These are phyloP conservation scores for Neodiprion fabricii DNA, from an alignment of 1,140 invertebrate genomes.

Conservation along the genomic window DNA sequence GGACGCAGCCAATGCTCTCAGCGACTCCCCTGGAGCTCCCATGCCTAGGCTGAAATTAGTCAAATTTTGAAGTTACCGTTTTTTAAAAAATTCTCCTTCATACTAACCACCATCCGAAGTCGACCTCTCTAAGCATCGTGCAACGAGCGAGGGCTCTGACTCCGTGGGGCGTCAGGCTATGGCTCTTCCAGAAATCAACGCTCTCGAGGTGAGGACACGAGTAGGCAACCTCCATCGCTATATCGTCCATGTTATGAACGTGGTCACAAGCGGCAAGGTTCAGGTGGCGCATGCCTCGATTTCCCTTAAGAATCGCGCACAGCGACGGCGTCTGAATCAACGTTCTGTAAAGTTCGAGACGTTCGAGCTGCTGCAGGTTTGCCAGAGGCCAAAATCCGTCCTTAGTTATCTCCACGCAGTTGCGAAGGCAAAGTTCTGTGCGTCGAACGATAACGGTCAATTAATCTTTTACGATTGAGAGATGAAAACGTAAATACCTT, in stretches of 20 bases:
- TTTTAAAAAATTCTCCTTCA: neutral
- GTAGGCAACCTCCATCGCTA: slow-evolving; percentile 69
- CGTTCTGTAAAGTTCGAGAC: slow-evolving; percentile 81
- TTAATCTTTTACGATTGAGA: neutral
- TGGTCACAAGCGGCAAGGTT: slow-evolving; percentile 69
- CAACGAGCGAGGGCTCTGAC: slow-evolving; percentile 74
- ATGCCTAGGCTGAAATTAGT: slow-evolving; percentile 52
- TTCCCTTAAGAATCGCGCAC: slow-evolving; percentile 70
- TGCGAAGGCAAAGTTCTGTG: slow-evolving; percentile 72
- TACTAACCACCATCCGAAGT: slow-evolving; percentile 89
- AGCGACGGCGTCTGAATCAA: slow-evolving; percentile 69
- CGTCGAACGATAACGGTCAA: slow-evolving; percentile 20
- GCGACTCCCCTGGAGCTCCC: slow-evolving; percentile 60
- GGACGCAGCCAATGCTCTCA: slow-evolving; percentile 59
- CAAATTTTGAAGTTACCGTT: neutral
- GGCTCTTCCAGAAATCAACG: slow-evolving; percentile 86
- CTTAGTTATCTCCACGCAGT: slow-evolving; percentile 64
- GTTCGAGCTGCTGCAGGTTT: slow-evolving; percentile 69
- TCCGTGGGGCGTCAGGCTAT: slow-evolving; percentile 74
- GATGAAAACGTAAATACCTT: slow-evolving; percentile 64
- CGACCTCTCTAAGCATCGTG: slow-evolving; percentile 77
- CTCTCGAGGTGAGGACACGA: slow-evolving; percentile 74
- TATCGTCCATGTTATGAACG: slow-evolving; percentile 71
- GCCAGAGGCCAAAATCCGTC: slow-evolving; percentile 69
- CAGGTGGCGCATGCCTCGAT: slow-evolving; percentile 73